Conservation (phyloP, 2,888 invertebrate genomes). For the Phlogophora meticulosa region DNA sequence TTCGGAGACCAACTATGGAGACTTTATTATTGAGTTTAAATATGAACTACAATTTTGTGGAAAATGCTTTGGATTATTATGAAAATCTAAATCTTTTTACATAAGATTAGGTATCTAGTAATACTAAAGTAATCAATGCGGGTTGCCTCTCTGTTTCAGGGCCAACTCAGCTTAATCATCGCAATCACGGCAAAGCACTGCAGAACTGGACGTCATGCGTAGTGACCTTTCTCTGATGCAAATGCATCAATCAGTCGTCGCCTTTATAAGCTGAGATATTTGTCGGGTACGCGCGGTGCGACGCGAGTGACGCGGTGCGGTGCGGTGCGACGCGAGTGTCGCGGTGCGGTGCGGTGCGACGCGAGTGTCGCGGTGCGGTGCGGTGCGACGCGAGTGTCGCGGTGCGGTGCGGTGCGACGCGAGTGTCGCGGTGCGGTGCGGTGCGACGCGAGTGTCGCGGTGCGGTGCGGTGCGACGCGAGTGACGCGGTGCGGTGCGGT, state of each 20-base stretch:
- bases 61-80: neutral
- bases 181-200: too few relatives aligned
- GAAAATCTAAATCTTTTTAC: neutral
- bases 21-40: conserved; percentile 20
- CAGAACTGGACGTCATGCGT: neutral
- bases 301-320: too few relatives aligned
- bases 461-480: too few relatives aligned
- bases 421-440: too few relatives aligned
- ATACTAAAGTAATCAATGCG: neutral
- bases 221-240: conserved; percentile 1
- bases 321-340: too few relatives aligned
- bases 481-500: too few relatives aligned
- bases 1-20: conserved; percentile 8
- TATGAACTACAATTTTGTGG: conserved; percentile 14
- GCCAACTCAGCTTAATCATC: neutral
- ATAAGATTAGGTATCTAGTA: neutral
- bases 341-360: too few relatives aligned
- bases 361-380: too few relatives aligned
- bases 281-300: too few relatives aligned
- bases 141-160: neutral
- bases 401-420: too few relatives aligned
- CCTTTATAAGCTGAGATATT: conserved; percentile 10
- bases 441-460: too few relatives aligned
- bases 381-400: too few relatives aligned
- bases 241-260: conserved; percentile 24